phyloP scores from a whole-genome alignment of 2,797 vertebrate species.

The Scyliorhinus canicula region DNA sequence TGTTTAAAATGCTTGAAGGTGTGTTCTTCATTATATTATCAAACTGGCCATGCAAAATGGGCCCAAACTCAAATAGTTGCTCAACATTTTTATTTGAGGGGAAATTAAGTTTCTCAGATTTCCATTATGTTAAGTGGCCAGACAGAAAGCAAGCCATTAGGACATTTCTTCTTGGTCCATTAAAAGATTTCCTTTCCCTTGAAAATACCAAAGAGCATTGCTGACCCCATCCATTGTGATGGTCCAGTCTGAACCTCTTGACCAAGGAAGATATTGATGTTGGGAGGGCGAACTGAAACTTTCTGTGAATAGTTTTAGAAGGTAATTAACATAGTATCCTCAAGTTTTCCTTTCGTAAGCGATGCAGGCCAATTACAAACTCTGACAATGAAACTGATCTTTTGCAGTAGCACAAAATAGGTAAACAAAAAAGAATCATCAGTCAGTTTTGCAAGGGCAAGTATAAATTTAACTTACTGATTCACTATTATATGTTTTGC shows the following conservation, averaged over 20 bases:
- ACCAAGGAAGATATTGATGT: not conserved
- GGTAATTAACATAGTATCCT: not conserved
- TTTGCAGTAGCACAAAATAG: not conserved
- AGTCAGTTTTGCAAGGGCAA: not conserved
- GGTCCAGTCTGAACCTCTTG: not conserved
- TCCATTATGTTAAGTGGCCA: not conserved
- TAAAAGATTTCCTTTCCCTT: not conserved
- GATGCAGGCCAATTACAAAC: not conserved
- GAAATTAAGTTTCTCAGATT: not conserved
- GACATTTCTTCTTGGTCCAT: not conserved
- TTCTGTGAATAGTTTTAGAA: not conserved
- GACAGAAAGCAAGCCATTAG: not conserved
- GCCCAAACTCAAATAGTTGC: not conserved
- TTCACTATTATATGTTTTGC: not conserved
- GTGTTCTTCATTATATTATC: not conserved
- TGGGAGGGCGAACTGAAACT: not conserved
- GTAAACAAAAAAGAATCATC: not conserved
- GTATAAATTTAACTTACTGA: not conserved
- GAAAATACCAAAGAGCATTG: not conserved
- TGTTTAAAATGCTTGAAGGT: not conserved
- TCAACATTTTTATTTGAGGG: not conserved
- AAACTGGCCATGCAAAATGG: not conserved
- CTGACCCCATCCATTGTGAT: not conserved
- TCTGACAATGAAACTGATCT: not conserved
- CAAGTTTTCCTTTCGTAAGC: not conserved